Percentiles rank a stretch among this genome's conserved stretches.
Conservation (phyloP, 2,113 vertebrate genomes). For the Ardeotis arabs region DNA sequence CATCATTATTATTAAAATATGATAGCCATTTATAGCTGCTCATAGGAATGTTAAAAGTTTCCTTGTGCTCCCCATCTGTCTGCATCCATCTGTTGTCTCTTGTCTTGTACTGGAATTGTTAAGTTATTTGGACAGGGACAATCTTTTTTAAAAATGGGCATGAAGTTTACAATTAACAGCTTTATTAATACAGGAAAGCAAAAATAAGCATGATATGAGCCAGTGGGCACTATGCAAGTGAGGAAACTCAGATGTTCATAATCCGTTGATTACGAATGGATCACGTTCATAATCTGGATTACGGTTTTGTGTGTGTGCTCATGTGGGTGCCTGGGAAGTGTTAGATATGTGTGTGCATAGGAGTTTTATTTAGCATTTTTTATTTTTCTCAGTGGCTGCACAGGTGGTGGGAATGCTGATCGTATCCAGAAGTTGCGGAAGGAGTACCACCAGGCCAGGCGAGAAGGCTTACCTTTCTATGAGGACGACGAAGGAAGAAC, state of each 20-base stretch:
- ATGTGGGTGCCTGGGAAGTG: background rate
- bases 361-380: background rate
- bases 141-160: background rate
- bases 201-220: background rate
- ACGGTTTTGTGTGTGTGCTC: background rate
- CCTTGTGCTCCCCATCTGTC: constrained; percentile 62
- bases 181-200: background rate
- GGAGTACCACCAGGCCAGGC: constrained; percentile 92
- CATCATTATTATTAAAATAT: constrained; percentile 61
- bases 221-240: background rate
- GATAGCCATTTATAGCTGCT: constrained; percentile 60
- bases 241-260: background rate
- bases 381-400: constrained; percentile 53
- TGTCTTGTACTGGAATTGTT: constrained; percentile 41
- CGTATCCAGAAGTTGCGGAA: constrained; percentile 92
- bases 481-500: constrained; percentile 83
- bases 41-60: constrained; percentile 68
- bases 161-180: background rate
- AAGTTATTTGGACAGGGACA: constrained; percentile 47
- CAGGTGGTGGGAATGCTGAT: constrained; percentile 77
- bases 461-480: constrained; percentile 85
- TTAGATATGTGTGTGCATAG: background rate
- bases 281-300: background rate
- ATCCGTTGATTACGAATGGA: background rate
- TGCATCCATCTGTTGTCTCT: constrained; percentile 67